Evolutionary conservation across 2,888 invertebrate species (phyloP).

Genomic region (Tetheella fluctuosa): DNA sequence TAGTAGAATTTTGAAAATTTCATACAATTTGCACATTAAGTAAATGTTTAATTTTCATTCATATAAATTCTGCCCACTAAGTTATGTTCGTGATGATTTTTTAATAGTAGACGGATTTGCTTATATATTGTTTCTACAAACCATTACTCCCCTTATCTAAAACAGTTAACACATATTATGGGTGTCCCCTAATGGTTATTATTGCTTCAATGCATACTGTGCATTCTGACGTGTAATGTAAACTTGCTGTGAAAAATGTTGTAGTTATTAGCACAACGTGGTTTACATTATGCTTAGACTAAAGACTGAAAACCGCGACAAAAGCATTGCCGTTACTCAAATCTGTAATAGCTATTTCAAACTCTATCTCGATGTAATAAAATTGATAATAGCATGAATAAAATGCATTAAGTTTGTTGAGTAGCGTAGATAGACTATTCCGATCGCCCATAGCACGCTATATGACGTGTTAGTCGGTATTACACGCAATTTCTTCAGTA

Average conservation of each 20-base stretch:
- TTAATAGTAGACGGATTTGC: too few relatives aligned
- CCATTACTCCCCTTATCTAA: neutral
- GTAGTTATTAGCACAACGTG: constrained; percentile 13
- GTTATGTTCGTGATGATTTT: too few relatives aligned
- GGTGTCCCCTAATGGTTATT: neutral
- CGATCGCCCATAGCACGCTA: constrained; percentile 49
- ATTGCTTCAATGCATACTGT: constrained; percentile 4
- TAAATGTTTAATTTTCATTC: too few relatives aligned
- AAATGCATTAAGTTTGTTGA: constrained; percentile 10
- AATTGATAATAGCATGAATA: neutral
- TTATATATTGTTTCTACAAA: neutral
- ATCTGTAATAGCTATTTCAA: neutral
- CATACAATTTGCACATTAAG: too few relatives aligned
- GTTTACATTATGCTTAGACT: constrained; percentile 1
- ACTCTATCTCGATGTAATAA: neutral
- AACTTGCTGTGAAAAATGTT: constrained; percentile 5
- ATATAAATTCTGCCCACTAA: too few relatives aligned
- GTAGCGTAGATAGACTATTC: constrained; percentile 34
- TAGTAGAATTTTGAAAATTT: too few relatives aligned
- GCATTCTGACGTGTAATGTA: neutral
- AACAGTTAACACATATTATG: neutral
- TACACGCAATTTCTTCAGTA: constrained; percentile 48
- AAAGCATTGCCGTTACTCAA: constrained; percentile 2
- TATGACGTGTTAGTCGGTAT: constrained; percentile 40
- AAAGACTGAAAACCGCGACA: constrained; percentile 3